Evolutionary conservation across 2,888 invertebrate species (phyloP).

Genomic region (Girardia tigrina): DNA sequence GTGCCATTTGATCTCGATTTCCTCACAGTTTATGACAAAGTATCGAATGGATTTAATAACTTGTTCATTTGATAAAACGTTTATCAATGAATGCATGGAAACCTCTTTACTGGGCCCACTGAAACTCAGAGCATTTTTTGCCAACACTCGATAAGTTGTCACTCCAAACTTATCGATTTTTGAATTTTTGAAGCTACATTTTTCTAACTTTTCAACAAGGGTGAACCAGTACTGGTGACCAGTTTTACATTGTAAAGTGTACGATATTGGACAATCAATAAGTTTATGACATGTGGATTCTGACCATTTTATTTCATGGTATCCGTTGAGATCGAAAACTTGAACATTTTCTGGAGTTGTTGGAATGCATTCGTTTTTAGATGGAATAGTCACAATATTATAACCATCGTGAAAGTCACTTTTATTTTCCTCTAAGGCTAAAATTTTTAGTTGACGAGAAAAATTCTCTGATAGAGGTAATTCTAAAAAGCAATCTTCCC

Average conservation of each 20-base stretch:
- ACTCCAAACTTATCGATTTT: background rate
- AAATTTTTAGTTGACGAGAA: constrained; percentile 19
- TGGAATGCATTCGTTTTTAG: constrained; percentile 5
- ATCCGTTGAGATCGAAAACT: background rate
- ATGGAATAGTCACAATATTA: constrained; percentile 25
- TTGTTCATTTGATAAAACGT: constrained; percentile 1
- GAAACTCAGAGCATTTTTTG: constrained; percentile 25
- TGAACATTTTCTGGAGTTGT: constrained; percentile 4
- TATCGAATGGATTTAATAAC: constrained; percentile 29
- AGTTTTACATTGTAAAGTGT: background rate
- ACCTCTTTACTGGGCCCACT: background rate
- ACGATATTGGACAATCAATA: background rate
- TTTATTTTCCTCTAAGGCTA: constrained; percentile 1
- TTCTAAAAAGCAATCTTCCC: constrained; percentile 32
- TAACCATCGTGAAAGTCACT: constrained; percentile 19
- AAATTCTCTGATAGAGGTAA: background rate
- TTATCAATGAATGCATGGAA: background rate
- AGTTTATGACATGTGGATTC: background rate
- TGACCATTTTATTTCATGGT: constrained; percentile 25
- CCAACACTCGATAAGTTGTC: constrained; percentile 26
- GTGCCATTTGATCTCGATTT: constrained; percentile 6
- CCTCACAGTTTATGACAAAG: constrained; percentile 11
- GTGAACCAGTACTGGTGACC: background rate
- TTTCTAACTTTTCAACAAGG: background rate
- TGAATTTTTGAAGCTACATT: background rate